phyloP scores from a whole-genome alignment of 1,140 invertebrate genomes.

The Schmidtea mediterranea region DNA sequence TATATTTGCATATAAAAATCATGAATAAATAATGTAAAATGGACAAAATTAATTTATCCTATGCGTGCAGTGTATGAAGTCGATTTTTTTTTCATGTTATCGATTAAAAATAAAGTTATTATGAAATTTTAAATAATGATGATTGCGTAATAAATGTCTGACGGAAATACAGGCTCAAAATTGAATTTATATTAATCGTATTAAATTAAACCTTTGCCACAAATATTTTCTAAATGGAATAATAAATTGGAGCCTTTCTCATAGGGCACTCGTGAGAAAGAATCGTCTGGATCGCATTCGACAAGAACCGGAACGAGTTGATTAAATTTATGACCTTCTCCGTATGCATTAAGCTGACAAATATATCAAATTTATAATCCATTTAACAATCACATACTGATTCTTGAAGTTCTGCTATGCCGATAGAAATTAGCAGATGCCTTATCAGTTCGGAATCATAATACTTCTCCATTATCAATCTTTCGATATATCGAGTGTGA shows the following conservation, averaged over 20 bases:
- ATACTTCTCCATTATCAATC: slow-evolving; percentile 47
- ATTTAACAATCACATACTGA: not conserved
- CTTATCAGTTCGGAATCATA: slow-evolving; percentile 24
- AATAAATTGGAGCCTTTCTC: slow-evolving; percentile 68
- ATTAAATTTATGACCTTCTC: slow-evolving; percentile 38
- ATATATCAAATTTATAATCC: too few species aligned
- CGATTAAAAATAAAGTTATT: too few species aligned
- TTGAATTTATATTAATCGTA: too few species aligned
- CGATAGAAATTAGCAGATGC: not conserved
- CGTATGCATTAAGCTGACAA: slow-evolving; percentile 16
- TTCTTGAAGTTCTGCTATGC: slow-evolving; percentile 2
- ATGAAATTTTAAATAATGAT: too few species aligned
- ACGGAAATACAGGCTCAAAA: too few species aligned
- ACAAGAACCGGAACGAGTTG: slow-evolving; percentile 46
- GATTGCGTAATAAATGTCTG: too few species aligned
- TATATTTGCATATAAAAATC: too few species aligned
- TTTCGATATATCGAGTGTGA: slow-evolving; percentile 66
- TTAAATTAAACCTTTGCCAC: slow-evolving; percentile 52
- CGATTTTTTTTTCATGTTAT: too few species aligned
- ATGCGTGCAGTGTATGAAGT: too few species aligned
- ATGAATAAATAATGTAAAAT: too few species aligned
- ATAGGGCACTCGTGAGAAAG: slow-evolving; percentile 61
- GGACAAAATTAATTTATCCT: too few species aligned
- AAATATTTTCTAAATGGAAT: slow-evolving; percentile 50
- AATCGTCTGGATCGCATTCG: slow-evolving; percentile 62